A percentile compares a stretch with the other conserved stretches of the same genome.
These are phyloP conservation scores for Schizothorax lantsangensis DNA, from an alignment of 2,797 vertebrate genomes.

Conservation along the genomic window DNA sequence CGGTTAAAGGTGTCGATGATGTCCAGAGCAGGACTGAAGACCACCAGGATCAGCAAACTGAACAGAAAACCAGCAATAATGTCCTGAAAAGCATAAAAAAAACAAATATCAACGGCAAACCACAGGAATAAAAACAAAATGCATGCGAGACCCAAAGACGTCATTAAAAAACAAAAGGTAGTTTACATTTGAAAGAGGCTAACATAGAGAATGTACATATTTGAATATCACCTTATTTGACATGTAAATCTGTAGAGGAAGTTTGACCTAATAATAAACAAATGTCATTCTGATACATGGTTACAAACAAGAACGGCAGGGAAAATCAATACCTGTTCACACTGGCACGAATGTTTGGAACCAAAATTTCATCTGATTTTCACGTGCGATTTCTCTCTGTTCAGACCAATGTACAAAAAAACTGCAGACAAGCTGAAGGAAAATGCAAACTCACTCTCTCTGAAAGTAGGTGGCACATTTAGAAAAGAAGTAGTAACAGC, in stretches of 20 bases:
- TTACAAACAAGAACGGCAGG: neutral
- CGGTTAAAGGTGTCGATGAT: slow-evolving; percentile 89
- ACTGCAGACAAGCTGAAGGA: too few relatives aligned
- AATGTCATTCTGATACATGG: neutral
- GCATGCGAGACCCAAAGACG: neutral
- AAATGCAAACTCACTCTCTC: neutral
- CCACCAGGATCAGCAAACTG: slow-evolving; percentile 85
- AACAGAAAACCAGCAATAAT: slow-evolving; percentile 91
- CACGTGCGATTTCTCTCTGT: neutral
- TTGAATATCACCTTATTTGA: neutral
- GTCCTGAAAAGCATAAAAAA: slow-evolving; percentile 78
- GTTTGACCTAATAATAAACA: neutral
- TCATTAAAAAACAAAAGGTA: neutral
- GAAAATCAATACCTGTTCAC: neutral
- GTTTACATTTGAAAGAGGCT: neutral
- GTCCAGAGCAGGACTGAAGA: slow-evolving; percentile 89
- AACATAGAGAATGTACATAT: neutral
- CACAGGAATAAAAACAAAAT: neutral
- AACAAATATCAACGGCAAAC: neutral
- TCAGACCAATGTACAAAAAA: neutral
- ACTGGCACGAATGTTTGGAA: neutral
- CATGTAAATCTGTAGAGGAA: neutral
- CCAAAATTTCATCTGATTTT: neutral
- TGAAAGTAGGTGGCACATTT: neutral
- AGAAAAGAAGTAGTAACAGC: neutral